A percentile compares a stretch with the other conserved stretches of the same genome.
These are phyloP conservation scores for Zoanthus solanderi DNA, from an alignment of 92 coral and sea anemone species.

Conservation along the genomic window DNA sequence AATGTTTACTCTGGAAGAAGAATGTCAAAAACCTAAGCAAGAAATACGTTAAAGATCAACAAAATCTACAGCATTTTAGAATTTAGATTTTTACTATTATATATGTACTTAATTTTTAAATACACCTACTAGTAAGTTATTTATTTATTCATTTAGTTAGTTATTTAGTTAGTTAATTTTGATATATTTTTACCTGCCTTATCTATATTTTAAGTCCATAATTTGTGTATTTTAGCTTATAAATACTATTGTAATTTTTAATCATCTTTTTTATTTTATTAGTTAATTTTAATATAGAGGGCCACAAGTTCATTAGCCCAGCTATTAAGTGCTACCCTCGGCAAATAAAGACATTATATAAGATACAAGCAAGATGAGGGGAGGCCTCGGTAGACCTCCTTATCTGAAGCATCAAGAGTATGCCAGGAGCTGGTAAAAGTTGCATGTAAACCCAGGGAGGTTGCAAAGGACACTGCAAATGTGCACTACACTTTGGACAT, in stretches of 20 bases:
- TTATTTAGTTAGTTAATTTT: too few relatives aligned
- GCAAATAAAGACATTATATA: conserved; percentile 47
- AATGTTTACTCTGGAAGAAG: conserved; percentile 43
- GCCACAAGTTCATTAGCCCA: too few relatives aligned
- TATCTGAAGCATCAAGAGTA: conserved; percentile 58
- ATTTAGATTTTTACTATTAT: neutral
- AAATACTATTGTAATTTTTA: too few relatives aligned
- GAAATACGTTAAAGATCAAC: neutral
- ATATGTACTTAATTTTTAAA: conserved; percentile 15
- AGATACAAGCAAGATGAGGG: conserved; percentile 30
- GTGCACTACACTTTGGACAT: conserved; percentile 62
- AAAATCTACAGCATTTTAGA: neutral
- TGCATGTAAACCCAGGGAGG: conserved; percentile 53
- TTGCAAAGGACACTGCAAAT: conserved; percentile 57
- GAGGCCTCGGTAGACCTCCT: conserved; percentile 50
- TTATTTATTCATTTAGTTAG: too few relatives aligned
- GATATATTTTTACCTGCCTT: conserved; percentile 36
- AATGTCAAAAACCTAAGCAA: conserved; percentile 39
- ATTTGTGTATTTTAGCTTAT: too few relatives aligned
- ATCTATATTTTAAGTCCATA: too few relatives aligned
- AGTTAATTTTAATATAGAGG: too few relatives aligned
- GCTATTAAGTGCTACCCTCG: too few relatives aligned
- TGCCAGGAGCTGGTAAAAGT: conserved; percentile 63
- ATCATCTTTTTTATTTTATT: too few relatives aligned
- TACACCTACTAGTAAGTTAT: too few relatives aligned